Evolutionary conservation across 2,113 vertebrate species (phyloP), one percentile per base, ranked within the genome.

Genomic region (Hiodon tergisus): DNA sequence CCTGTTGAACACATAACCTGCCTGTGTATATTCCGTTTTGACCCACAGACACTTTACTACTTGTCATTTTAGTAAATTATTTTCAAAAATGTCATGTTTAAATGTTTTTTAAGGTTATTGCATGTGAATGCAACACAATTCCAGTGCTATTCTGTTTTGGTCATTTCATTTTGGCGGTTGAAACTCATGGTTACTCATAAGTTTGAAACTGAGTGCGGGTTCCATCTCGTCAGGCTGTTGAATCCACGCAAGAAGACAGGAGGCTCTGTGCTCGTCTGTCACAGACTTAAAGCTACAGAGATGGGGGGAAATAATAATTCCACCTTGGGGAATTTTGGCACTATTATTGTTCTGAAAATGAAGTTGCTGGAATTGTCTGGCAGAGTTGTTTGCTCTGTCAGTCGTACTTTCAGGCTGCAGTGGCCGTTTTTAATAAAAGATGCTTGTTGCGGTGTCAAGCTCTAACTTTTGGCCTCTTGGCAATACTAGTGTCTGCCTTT

Each of bases 251-350:
- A 82, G 86, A 80, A 75, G 75, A 76, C 67, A 59, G n/a, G 62
- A 76, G 74, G 77, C 79, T 72, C 65, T 79, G 80, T 81, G 81
- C 80, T 83, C 78, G 51, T 80, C 81, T 82, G 79, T 86, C 78
- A 85, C 86, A 88, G 81, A 79, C 80, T 86, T 88, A 82, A 87
- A 88, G 86, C 85, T 87, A 82, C 84, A 81, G 61, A 83, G 86
- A 89, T 88, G 88, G 89, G 86, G 79, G 87, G 88, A 87, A 86
- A 84, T 81, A 88, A 84, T 89, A 85, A 84, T 77, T 80, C 83
- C 85, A 84, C 84, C 80, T 79, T 77, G 65, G 84, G 81, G 82
- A 84, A 78, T 77, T 75, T 31, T 74, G 78, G 69, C 73, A 62
- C 74, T 83, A 74, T 31, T 31, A 31, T 80, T 83, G 80, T 80